Conservation (phyloP, 2,113 vertebrate species). For the Camelus bactrianus region DNA sequence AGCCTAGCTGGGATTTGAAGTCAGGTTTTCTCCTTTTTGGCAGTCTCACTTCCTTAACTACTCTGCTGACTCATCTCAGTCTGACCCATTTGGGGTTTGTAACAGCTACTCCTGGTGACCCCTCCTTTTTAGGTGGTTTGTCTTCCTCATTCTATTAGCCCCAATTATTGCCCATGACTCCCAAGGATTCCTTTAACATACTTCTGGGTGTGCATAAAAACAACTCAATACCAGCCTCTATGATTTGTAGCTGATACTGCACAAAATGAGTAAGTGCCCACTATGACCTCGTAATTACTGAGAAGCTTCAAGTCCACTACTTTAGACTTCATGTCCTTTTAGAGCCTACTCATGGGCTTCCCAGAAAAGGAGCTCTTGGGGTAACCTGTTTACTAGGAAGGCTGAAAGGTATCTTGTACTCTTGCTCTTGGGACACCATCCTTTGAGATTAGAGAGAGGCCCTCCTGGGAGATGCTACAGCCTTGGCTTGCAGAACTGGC, state of each 20-base stretch:
- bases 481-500: neutral
- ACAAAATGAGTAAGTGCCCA: neutral
- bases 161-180: neutral
- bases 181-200: neutral
- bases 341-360: neutral
- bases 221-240: neutral
- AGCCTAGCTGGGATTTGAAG: neutral
- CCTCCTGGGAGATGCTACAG: neutral
- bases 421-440: neutral
- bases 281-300: neutral
- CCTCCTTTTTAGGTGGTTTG: neutral
- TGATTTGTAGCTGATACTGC: neutral
- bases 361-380: neutral
- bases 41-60: neutral
- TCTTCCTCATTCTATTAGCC: neutral
- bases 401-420: neutral
- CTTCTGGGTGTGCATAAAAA: constrained; percentile 2
- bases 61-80: neutral
- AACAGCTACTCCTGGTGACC: neutral
- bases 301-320: neutral
- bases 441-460: neutral
- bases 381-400: neutral
- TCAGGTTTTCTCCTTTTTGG: neutral
- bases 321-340: constrained; percentile 12
- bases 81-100: neutral